Base-by-base conservation (phyloP, 2,888 invertebrate species). In the Sminthurinus aureus region DNA sequence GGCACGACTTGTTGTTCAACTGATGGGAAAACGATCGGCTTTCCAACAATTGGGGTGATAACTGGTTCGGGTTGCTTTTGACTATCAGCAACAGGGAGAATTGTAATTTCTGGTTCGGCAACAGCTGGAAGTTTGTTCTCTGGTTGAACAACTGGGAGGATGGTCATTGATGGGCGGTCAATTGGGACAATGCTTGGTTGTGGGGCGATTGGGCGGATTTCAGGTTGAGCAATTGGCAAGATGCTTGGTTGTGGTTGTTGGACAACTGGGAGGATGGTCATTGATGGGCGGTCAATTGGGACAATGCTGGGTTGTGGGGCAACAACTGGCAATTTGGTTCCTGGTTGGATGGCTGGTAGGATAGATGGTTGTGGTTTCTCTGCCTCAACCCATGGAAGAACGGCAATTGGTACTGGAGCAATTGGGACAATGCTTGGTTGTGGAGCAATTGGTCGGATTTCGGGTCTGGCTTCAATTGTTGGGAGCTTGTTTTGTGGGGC, bases 101-200 rank as follows among this genome's bases (percentile, higher is more conserved):
- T 81, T 15, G 20, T 38, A 0, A 22, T 58, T 18, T 24, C 13
- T n/a, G 80, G 67, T 26, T 38, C 67, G 11, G 58, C 20, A 8
- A 64, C 38, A n/a, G 67, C 26, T 79, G 79, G 79, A 38, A 79
- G 67, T n/a, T 73, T 73, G 73, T 73, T 73, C 15, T 38, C 75
- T 12, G 38, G 1, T 11, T 64, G 0, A n/a, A 64, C 66, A 38
- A 79, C 67, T 79, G 79, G 79, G 66, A n/a, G n/a, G 67, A 38
- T 20, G 24, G 26, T 79, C 18, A 18, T 67, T 22, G n/a, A n/a
- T n/a, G n/a, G n/a, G n/a, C n/a, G n/a, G n/a, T n/a, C n/a, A n/a
- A n/a, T n/a, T n/a, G 22, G n/a, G 74, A 38, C 6, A 9, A 13
- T n/a, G 9, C 3, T 9, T 75, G 75, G 75, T 76, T 15, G 18